A percentile compares a stretch with the other conserved stretches of the same genome.
These are phyloP conservation scores for Streptopelia turtur DNA, from an alignment of 2,797 vertebrate species.

Conservation along the genomic window DNA sequence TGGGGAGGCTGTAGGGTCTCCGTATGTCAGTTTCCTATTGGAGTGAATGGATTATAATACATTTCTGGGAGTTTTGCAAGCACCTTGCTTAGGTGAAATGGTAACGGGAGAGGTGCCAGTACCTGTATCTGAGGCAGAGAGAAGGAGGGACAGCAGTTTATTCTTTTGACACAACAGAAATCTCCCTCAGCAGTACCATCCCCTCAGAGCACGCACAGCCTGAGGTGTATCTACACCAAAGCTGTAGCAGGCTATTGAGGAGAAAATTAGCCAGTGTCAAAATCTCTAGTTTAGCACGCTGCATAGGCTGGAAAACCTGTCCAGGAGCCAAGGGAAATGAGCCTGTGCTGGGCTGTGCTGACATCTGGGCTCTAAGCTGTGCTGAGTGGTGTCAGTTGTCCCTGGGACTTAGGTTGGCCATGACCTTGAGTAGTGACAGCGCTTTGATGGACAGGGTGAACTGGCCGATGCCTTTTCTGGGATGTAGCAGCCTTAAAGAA, in stretches of 20 bases:
- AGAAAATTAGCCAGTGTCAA: neutral
- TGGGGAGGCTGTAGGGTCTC: neutral
- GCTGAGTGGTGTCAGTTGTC: accelerated
- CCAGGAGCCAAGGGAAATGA: neutral
- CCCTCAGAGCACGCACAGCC: neutral
- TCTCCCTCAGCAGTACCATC: neutral
- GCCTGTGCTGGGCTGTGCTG: accelerated
- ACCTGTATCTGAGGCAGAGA: neutral
- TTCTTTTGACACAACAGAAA: neutral
- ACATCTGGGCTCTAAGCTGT: neutral
- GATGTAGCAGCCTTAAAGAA: neutral
- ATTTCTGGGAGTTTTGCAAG: neutral
- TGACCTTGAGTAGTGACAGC: neutral
- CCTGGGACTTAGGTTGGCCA: neutral
- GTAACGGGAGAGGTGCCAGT: neutral
- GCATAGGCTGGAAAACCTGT: neutral
- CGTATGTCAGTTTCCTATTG: neutral
- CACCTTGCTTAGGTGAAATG: neutral
- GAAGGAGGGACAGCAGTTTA: neutral
- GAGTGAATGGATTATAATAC: neutral
- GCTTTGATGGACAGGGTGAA: neutral
- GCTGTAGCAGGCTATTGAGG: neutral
- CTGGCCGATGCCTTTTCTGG: neutral
- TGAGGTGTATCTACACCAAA: neutral
- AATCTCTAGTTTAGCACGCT: neutral